These are phyloP conservation scores for Cistogaster globosa DNA, from an alignment of 2,888 invertebrate species.

Conservation along the genomic window DNA sequence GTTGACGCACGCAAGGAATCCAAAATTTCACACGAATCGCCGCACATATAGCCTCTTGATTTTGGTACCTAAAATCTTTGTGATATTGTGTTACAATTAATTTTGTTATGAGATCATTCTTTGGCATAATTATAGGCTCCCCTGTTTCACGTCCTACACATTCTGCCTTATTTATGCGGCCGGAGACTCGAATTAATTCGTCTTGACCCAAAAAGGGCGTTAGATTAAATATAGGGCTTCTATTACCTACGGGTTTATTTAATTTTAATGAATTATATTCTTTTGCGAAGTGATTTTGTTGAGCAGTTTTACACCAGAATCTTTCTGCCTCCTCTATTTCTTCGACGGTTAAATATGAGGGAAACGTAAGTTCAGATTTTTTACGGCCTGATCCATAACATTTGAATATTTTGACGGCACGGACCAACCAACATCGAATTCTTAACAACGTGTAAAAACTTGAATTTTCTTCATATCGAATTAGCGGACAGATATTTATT, in stretches of 20 bases:
- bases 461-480: slow-evolving; percentile 14
- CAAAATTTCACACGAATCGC: slow-evolving; percentile 6
- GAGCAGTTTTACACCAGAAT: slow-evolving; percentile 19
- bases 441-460: slow-evolving; percentile 19
- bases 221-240: slow-evolving; percentile 29
- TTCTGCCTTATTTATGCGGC: too few relatives aligned
- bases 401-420: slow-evolving; percentile 25
- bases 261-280: neutral
- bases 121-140: too few relatives aligned
- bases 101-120: too few relatives aligned
- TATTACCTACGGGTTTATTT: neutral
- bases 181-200: slow-evolving; percentile 20
- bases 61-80: too few relatives aligned
- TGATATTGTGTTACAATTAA: too few relatives aligned
- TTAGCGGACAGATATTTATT: neutral
- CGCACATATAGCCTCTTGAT: neutral
- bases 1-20: slow-evolving; percentile 23
- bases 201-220: slow-evolving; percentile 22
- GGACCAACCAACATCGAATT: slow-evolving; percentile 19
- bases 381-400: neutral
- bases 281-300: neutral
- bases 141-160: too few relatives aligned
- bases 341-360: neutral
- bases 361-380: slow-evolving; percentile 4
- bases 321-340: slow-evolving; percentile 23